Conservation (phyloP, 2,888 invertebrate genomes). For the Dryocosmus kuriphilus region DNA sequence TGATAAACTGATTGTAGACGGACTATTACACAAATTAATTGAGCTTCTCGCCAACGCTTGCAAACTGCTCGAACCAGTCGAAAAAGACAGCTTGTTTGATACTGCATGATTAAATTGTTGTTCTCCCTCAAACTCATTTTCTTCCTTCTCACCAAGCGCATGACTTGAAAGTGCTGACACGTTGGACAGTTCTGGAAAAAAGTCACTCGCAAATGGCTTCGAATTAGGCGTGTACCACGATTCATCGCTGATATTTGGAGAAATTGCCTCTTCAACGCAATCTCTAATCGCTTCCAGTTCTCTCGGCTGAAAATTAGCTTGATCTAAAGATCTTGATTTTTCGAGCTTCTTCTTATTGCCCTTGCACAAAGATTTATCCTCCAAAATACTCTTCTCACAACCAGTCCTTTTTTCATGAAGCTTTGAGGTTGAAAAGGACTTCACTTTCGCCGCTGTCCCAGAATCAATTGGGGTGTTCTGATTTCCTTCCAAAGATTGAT, state of each 20-base stretch:
- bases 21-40: neutral
- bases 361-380: neutral
- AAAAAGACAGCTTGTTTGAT: neutral
- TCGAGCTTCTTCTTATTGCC: neutral
- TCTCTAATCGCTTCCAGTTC: neutral
- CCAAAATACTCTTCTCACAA: neutral
- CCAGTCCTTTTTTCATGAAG: neutral
- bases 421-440: neutral
- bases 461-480: neutral
- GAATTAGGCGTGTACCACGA: neutral
- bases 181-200: neutral
- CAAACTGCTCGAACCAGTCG: neutral
- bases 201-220: neutral
- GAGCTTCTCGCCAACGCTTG: neutral
- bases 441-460: neutral
- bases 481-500: neutral
- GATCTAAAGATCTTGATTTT: constrained; percentile 1
- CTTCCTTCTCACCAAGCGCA: neutral
- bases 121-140: neutral
- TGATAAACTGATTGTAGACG: neutral
- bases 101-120: neutral
- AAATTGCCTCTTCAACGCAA: neutral
- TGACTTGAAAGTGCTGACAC: neutral
- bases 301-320: neutral
- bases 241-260: neutral